A percentile compares a stretch with the other conserved stretches of the same genome.
Conservation (phyloP, 2,888 invertebrate species). For the Melitaea athalia region DNA sequence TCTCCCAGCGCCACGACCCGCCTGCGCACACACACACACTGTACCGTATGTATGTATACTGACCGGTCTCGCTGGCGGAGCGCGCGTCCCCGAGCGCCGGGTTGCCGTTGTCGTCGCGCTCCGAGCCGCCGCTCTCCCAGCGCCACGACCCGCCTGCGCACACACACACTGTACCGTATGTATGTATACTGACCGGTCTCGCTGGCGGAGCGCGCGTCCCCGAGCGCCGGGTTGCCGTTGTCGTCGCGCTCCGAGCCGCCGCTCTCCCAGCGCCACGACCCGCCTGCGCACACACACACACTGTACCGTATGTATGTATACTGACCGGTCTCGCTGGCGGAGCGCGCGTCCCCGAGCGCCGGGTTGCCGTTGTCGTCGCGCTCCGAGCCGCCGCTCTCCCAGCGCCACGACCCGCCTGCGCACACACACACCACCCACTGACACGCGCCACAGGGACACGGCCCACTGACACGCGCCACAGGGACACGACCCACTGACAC, state of each 20-base stretch:
- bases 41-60: too few species aligned
- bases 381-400: conserved; percentile 50
- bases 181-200: too few species aligned
- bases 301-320: too few species aligned
- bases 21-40: conserved; percentile 41
- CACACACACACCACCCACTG: not conserved
- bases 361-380: conserved; percentile 65
- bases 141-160: conserved; percentile 43
- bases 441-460: too few species aligned
- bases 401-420: conserved; percentile 44
- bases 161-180: too few species aligned
- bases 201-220: conserved; percentile 20
- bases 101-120: conserved; percentile 66
- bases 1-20: conserved; percentile 43
- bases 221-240: conserved; percentile 56
- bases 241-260: conserved; percentile 57
- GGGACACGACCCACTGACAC: not conserved
- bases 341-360: conserved; percentile 30
- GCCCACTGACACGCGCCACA: conserved; percentile 38
- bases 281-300: conserved; percentile 43
- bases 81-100: conserved; percentile 27
- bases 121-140: conserved; percentile 49
- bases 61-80: conserved; percentile 15
- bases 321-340: not conserved
- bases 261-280: conserved; percentile 44